phyloP scores from a whole-genome alignment of 2,113 vertebrate species.

The Pseudolaguvia tuberculata region DNA sequence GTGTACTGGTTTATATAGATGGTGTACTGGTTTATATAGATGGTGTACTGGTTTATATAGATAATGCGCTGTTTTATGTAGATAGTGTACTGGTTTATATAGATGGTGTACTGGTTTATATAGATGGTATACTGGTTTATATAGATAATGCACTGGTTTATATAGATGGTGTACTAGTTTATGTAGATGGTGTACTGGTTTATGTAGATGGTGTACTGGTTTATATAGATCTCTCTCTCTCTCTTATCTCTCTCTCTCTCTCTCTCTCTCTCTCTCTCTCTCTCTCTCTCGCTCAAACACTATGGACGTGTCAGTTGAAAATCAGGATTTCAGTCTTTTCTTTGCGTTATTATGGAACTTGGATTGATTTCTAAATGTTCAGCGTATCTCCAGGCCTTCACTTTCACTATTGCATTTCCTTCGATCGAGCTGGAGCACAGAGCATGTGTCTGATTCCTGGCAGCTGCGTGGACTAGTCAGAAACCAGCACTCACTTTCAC shows the following conservation, averaged over 20 bases:
- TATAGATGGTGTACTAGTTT: too few species aligned
- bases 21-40: too few species aligned
- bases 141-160: too few species aligned
- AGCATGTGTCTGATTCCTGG: constrained; percentile 29
- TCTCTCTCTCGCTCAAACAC: neutral
- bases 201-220: too few species aligned
- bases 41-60: too few species aligned
- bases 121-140: too few species aligned
- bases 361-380: constrained; percentile 16
- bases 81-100: too few species aligned
- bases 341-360: constrained; percentile 36
- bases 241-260: constrained; percentile 30
- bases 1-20: too few species aligned
- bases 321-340: constrained; percentile 36
- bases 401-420: constrained; percentile 36
- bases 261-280: constrained; percentile 18
- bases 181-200: too few species aligned
- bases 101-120: too few species aligned
- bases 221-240: too few species aligned
- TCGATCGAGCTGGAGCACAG: constrained; percentile 29
- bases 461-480: constrained; percentile 33
- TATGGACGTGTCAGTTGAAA: constrained; percentile 28
- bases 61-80: too few species aligned
- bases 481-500: constrained; percentile 18
- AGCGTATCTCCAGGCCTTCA: constrained; percentile 30